phyloP scores from a whole-genome alignment of 1,140 invertebrate species.

The Apis mellifera region Amel_HAv3.1 CM009941.2:12442501-12443000 shows the following conservation, averaged over 20 bases:
- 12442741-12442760: constrained; percentile 83
- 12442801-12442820: constrained; percentile 94
- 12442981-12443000: constrained; percentile 92
- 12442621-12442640: background rate
- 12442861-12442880: constrained; percentile 93
- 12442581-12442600: background rate
- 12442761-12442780: constrained; percentile 81
- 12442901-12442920: constrained; percentile 91
- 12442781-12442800: constrained; percentile 94
- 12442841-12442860: constrained; percentile 89
- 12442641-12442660: constrained; percentile 80
- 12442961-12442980: constrained; percentile 93
- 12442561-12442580: background rate
- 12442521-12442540: too few relatives aligned
- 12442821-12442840: constrained; percentile 92
- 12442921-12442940: constrained; percentile 91
- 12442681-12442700: constrained; percentile 93
- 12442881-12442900: constrained; percentile 94
- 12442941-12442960: constrained; percentile 94
- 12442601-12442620: background rate
- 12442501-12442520: too few relatives aligned
- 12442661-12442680: constrained; percentile 93
- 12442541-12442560: too few relatives aligned
- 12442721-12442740: constrained; percentile 88
- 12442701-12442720: constrained; percentile 96